A percentile compares a stretch with the other conserved stretches of the same genome.
These are phyloP conservation scores for Porites rus DNA, from an alignment of 92 coral and sea anemone genomes.

Conservation along the genomic window DNA sequence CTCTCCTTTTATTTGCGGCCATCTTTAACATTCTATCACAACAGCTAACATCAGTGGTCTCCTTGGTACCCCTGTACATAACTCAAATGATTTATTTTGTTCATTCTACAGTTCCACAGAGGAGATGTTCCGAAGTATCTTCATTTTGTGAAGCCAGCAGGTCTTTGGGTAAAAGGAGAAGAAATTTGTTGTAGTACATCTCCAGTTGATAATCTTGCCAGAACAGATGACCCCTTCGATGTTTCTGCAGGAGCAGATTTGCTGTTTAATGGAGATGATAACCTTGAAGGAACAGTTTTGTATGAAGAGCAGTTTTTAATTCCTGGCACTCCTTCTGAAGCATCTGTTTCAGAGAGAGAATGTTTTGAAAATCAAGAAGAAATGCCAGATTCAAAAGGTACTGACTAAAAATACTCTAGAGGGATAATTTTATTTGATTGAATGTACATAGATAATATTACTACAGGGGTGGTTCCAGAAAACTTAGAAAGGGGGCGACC, in stretches of 20 bases:
- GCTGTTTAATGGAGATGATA: conserved; percentile 30
- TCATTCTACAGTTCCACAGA: conserved; percentile 67
- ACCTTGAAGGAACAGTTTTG: conserved; percentile 57
- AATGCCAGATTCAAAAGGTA: conserved; percentile 16
- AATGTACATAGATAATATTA: no score
- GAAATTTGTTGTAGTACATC: background rate
- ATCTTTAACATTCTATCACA: no score
- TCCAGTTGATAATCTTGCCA: background rate
- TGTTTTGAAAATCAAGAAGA: conserved; percentile 40
- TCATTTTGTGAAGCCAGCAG: conserved; percentile 80
- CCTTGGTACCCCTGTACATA: background rate
- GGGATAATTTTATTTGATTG: no score
- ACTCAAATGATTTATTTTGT: background rate
- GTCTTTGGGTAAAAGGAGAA: conserved; percentile 27
- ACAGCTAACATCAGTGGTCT: background rate
- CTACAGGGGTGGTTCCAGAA: no score
- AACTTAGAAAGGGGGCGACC: no score
- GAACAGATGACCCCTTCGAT: background rate
- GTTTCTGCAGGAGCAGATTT: background rate
- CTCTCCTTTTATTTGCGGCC: no score
- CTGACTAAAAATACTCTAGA: no score
- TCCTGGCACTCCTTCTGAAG: conserved; percentile 71
- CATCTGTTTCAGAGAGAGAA: conserved; percentile 57
- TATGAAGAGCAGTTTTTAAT: conserved; percentile 69
- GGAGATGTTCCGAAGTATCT: conserved; percentile 88